Evolutionary conservation across 53 echinoderm and acorn worm species (phyloP).

Genomic region (Stichopus horrens): DNA sequence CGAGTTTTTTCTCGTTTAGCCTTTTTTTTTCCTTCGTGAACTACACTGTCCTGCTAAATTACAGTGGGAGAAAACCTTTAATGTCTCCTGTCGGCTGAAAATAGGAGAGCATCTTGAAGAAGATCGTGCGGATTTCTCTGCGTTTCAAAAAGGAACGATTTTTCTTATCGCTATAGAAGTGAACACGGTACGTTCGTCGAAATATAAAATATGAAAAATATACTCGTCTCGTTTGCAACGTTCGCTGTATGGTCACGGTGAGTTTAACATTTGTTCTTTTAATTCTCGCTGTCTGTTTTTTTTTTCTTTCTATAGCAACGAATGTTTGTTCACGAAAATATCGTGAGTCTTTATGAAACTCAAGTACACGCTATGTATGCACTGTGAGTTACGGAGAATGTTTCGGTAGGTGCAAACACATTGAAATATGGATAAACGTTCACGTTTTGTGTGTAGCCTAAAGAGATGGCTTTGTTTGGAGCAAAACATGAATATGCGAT

Average conservation of each 20-base stretch:
- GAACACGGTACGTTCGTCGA: not conserved
- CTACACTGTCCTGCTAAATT: not conserved
- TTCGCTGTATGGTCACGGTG: conserved; percentile 10
- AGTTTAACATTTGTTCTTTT: not conserved
- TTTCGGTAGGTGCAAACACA: no score
- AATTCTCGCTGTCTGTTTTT: no score
- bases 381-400: no score
- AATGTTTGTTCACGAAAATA: no score
- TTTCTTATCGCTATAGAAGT: not conserved
- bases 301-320: no score
- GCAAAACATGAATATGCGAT: no score
- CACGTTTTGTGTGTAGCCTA: no score
- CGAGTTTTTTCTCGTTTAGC: conserved; percentile 12
- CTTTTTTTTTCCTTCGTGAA: not conserved
- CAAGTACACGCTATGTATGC: no score
- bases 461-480: no score
- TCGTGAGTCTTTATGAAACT: no score
- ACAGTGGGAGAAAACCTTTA: no score
- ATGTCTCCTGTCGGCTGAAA: not conserved
- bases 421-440: no score
- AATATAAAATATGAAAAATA: not conserved
- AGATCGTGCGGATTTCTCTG: not conserved
- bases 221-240: not conserved
- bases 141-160: not conserved
- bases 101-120: not conserved